Percentiles rank a stretch among this genome's conserved stretches.
Conservation (phyloP, 2,113 vertebrate species). For the Lycaon pictus region DNA sequence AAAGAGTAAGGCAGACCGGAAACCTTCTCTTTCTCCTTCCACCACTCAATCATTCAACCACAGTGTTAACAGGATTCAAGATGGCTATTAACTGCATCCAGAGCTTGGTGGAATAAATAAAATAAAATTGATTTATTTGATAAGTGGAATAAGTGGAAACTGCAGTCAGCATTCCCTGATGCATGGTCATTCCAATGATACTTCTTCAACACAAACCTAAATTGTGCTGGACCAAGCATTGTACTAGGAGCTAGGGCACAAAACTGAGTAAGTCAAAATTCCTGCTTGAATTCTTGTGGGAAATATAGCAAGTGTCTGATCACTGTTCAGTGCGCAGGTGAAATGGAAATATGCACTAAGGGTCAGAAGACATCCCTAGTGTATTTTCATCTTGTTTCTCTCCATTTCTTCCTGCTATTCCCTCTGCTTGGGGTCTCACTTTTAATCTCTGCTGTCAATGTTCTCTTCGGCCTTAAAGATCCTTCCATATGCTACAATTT, state of each 20-base stretch:
- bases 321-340: neutral
- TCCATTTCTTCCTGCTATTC: neutral
- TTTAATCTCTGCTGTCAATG: neutral
- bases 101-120: neutral
- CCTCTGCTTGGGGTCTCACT: neutral
- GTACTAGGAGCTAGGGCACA: neutral
- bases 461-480: neutral
- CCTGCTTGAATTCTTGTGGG: neutral
- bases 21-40: neutral
- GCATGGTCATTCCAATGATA: neutral
- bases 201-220: neutral
- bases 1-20: neutral
- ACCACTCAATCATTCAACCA: neutral
- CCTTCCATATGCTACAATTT: neutral
- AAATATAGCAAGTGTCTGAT: neutral
- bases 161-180: neutral
- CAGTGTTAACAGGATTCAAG: neutral
- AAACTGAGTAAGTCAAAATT: neutral
- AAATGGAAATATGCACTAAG: neutral
- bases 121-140: neutral
- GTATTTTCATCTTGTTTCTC: neutral
- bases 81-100: neutral
- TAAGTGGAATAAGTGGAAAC: neutral
- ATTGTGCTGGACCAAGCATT: neutral
- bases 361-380: neutral